Evolutionary conservation across 2,888 invertebrate species (phyloP).

Genomic region (Brenthis daphne): DNA sequence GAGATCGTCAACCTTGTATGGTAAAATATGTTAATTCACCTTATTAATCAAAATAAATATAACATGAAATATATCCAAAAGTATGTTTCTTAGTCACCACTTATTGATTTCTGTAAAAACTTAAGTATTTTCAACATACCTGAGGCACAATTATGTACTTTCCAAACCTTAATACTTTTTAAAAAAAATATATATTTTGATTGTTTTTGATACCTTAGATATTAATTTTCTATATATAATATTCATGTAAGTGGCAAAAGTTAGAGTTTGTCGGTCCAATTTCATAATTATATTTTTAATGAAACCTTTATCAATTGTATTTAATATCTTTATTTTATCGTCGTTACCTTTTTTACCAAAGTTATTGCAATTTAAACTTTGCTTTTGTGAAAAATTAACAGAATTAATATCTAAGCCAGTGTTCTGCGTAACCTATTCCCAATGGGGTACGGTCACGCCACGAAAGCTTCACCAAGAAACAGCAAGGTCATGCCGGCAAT

Average conservation of each 20-base stretch:
- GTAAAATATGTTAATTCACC: slow-evolving; percentile 2
- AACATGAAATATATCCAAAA: neutral
- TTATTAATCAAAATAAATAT: neutral
- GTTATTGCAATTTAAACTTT: neutral
- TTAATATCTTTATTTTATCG: no score
- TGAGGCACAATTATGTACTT: no score
- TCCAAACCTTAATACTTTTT: no score
- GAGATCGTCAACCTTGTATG: slow-evolving; percentile 32
- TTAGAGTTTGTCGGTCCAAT: no score
- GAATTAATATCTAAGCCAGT: slow-evolving; percentile 1
- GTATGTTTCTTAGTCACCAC: neutral
- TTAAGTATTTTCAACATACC: no score
- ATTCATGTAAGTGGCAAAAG: no score
- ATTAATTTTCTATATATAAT: no score
- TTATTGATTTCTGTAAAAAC: no score
- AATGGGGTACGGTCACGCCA: slow-evolving; percentile 7
- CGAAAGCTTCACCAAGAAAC: slow-evolving; percentile 32
- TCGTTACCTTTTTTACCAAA: neutral
- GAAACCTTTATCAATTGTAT: no score
- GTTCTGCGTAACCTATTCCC: slow-evolving; percentile 1
- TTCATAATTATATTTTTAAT: no score
- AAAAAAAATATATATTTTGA: no score
- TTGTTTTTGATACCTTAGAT: no score
- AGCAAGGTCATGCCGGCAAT: slow-evolving; percentile 33
- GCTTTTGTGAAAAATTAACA: neutral